These are phyloP conservation scores for Chondrilla cf. caribensis DNA, from an alignment of 37 sponge, comb jelly and placozoan genomes.

Conservation along the genomic window DNA sequence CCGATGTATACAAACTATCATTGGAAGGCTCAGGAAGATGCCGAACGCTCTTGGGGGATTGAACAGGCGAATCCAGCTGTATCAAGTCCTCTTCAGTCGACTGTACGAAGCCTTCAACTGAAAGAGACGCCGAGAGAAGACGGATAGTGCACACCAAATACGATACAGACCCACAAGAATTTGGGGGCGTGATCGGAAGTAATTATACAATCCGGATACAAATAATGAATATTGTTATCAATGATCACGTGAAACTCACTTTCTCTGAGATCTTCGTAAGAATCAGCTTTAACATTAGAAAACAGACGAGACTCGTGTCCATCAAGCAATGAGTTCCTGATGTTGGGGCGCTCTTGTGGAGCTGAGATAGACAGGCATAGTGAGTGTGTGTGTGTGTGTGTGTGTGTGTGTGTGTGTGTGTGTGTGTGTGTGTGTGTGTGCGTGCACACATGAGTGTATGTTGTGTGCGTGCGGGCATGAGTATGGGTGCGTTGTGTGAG, in stretches of 20 bases:
- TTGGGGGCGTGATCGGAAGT: conserved; percentile 10
- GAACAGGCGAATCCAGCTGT: not conserved
- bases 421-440: no score
- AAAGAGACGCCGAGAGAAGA: not conserved
- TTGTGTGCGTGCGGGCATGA: no score
- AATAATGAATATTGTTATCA: no score
- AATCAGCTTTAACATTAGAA: conserved; percentile 5
- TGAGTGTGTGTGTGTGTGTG: no score
- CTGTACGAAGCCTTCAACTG: conserved; percentile 11
- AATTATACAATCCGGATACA: not conserved
- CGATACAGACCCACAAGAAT: not conserved
- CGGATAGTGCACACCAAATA: not conserved
- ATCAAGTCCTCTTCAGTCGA: not conserved
- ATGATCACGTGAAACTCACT: not conserved
- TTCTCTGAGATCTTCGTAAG: conserved; percentile 14
- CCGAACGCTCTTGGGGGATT: conserved; percentile 16
- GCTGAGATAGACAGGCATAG: no score
- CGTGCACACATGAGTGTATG: no score
- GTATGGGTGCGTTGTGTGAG: no score
- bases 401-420: no score
- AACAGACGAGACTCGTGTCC: not conserved
- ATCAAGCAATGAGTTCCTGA: conserved; percentile 26
- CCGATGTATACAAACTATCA: conserved; percentile 38
- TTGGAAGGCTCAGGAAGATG: conserved; percentile 15
- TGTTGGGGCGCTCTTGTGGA: conserved; percentile 19